Evolutionary conservation across 2,888 invertebrate species (phyloP), one percentile per base, ranked within the genome.

Genomic region (Stenichneumon culpator): DNA sequence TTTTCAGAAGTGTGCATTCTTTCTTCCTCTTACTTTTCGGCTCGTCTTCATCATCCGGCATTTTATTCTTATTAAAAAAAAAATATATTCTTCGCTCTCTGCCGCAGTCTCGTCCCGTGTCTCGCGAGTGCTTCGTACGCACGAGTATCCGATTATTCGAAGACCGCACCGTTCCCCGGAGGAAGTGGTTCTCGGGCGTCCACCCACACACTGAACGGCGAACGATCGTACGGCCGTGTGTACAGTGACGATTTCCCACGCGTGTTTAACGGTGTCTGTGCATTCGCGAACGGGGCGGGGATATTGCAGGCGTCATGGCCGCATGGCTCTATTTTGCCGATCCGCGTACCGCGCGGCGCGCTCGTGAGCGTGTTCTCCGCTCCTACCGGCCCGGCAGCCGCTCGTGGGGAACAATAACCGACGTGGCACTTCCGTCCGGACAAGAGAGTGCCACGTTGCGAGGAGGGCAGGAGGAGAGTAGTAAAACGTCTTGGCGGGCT

Each of bases 81-180:
- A 36, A 36, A 36, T 50, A 16, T 52, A 7, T 22, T 54, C 19
- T 52, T 52, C 54, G 9, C 52, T n/a, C 32, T 50, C 19, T n/a
- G 39, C 44, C 67, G 28, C 19, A 67, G 65, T 28, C 50, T 28
- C 28, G 28, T 28, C 28, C 84, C 16, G 68, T 75, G 85, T 87
- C 81, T 85, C 86, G 87, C 50, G 70, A 28, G 54, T 54, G 52
- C 25, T 36, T 28, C 32, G 75, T 82, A 79, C 88, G 89, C 91
- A 91, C 91, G 92, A 90, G 92, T 92, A 91, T 92, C 92, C 91
- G 92, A 92, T 92, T 92, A 91, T 92, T 91, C 90, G 89, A 91
- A 91, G 90, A 92, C 91, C 91, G 90, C 90, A 88, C 87, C 89
- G 89, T 90, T 90, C 89, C 90, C 89, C 90, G 87, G 90, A 91